Evolutionary conservation across 2,113 vertebrate species (phyloP).

Genomic region (Pyrgilauda ruficollis): DNA sequence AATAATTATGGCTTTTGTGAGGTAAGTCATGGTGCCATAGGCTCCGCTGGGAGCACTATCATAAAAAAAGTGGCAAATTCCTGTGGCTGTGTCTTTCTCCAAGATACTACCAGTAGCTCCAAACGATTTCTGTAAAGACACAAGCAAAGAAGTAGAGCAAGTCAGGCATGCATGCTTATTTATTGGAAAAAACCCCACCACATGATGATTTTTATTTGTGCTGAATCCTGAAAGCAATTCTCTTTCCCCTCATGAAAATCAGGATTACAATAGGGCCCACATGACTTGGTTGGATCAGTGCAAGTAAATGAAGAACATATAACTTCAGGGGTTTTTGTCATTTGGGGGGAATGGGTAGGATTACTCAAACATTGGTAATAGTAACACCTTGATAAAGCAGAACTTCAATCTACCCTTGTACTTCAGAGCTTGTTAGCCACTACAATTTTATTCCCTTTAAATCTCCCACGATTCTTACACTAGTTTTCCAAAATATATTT

Average conservation of each 20-base stretch:
- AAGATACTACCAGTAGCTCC: constrained; percentile 85
- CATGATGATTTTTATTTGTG: background rate
- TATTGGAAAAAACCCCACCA: background rate
- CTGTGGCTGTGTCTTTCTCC: constrained; percentile 87
- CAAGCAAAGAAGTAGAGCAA: background rate
- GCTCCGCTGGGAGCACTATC: constrained; percentile 96
- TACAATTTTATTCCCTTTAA: background rate
- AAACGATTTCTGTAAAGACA: constrained; percentile 79
- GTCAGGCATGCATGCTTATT: background rate
- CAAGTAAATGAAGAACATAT: background rate
- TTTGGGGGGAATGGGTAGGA: background rate
- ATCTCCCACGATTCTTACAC: background rate
- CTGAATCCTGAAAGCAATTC: background rate
- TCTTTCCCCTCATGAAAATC: background rate
- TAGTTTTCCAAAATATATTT: background rate
- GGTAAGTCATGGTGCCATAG: constrained; percentile 96
- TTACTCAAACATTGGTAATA: background rate
- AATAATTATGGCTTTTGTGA: constrained; percentile 88
- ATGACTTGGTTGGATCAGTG: background rate
- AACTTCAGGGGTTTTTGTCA: background rate
- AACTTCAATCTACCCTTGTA: background rate
- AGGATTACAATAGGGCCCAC: background rate
- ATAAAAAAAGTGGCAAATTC: constrained; percentile 94
- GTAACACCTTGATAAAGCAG: background rate
- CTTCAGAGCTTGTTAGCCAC: background rate